These are phyloP conservation scores for Papilio polytes DNA, from an alignment of 1,140 invertebrate genomes.

Conservation along the genomic window DNA sequence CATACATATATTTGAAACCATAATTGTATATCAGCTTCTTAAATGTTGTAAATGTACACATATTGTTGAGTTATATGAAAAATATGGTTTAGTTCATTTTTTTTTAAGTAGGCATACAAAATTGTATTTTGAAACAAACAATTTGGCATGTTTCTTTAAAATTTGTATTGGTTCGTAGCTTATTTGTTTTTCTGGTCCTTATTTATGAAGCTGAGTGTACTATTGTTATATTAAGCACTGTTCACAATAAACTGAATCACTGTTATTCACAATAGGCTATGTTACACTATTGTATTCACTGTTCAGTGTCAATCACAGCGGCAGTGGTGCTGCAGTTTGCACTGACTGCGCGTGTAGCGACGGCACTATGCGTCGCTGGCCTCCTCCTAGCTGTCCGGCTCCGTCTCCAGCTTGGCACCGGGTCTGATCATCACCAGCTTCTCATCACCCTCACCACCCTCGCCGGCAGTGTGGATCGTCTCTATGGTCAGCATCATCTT, in stretches of 20 bases:
- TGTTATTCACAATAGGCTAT: background rate
- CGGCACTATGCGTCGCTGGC: slow-evolving; percentile 55
- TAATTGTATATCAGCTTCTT: too few species aligned
- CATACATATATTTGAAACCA: too few species aligned
- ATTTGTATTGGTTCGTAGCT: too few species aligned
- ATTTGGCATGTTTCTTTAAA: too few species aligned
- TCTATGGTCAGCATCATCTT: slow-evolving; percentile 83
- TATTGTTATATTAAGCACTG: too few species aligned
- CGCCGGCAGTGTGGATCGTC: slow-evolving; percentile 71
- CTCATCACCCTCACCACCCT: slow-evolving; percentile 63
- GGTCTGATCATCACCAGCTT: slow-evolving; percentile 72
- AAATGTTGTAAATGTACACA: too few species aligned
- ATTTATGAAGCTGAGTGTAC: too few species aligned
- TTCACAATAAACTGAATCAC: background rate
- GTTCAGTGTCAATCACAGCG: background rate
- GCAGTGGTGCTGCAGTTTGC: slow-evolving; percentile 1
- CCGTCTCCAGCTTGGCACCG: slow-evolving; percentile 64
- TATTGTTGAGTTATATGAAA: too few species aligned
- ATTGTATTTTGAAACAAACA: too few species aligned
- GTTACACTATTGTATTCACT: background rate
- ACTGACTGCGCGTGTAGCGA: slow-evolving; percentile 40
- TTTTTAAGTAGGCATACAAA: too few species aligned
- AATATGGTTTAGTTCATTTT: too few species aligned
- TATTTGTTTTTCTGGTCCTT: too few species aligned
- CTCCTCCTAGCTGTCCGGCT: slow-evolving; percentile 68